Evolutionary conservation across 2,888 invertebrate species (phyloP), one percentile per base, ranked within the genome.

Genomic region (Ichneumon xanthorius): DNA sequence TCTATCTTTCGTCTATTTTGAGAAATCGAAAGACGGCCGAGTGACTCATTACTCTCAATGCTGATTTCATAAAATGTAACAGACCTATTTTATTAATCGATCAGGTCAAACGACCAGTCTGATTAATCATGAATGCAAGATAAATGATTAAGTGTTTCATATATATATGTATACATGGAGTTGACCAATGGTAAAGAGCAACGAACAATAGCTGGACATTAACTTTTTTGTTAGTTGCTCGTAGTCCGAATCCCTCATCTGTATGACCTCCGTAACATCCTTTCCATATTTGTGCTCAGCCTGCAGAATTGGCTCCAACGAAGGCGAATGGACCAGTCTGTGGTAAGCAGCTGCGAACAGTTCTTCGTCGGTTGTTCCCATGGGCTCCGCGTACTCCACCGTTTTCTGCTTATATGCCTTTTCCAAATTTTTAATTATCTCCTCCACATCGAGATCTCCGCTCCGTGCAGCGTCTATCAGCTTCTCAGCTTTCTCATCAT

Each of bases 241-340:
- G 30, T 97, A 96, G 92, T 97, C 96, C 48, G 95, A 95, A 92
- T 97, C 96, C 92, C 97, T 96, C 89, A 96, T 96, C 84, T 96
- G 95, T 67, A 96, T 95, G 91, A 97, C 96, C 90, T 96, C 96
- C 77, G 96, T 95, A 22, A 98, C 97, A 55, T 96, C 96, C 90
- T 97, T 96, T 0, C 98, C 98, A 93, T 98, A 98, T 16, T 97
- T 96, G 91, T 98, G 97, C 93, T 99, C 99, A 50, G 98, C 96
- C 90, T 97, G 97, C 26, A 99, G 95, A 92, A 99, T 97, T 0
- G 97, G 97, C 92, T 98, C 98, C 33, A 99, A 94, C 0, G 98
- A 98, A 0, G 97, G 97, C 0, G 98, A 98, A 93, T 98, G 98
- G 2, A 98, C 97, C 71, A 96, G 90, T 91, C 95, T 95, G 92